A percentile compares a stretch with the other conserved stretches of the same genome.
Evolutionary conservation across 2,113 vertebrate genomes (phyloP).

Genomic region (Nothocercus julius): DNA sequence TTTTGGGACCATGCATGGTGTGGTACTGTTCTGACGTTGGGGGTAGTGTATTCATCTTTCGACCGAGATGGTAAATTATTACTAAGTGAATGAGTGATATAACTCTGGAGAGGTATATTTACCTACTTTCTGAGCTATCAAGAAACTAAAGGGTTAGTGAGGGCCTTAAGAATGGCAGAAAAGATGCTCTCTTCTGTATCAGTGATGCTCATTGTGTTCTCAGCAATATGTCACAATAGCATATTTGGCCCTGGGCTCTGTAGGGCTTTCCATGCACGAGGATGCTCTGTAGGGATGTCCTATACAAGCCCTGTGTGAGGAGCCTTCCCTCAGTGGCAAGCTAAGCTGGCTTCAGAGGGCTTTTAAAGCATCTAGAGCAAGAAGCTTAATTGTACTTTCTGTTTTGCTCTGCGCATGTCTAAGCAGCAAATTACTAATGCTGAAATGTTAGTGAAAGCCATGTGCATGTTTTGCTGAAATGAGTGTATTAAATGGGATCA

Average conservation of each 20-base stretch:
- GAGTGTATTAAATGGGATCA: neutral
- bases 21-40: neutral
- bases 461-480: neutral
- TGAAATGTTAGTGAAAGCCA: neutral
- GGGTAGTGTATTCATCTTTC: neutral
- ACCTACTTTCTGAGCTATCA: neutral
- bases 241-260: rapidly evolving
- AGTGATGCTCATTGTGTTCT: neutral
- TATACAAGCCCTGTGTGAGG: too few species aligned
- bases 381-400: neutral
- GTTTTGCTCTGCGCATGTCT: neutral
- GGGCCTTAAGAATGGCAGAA: neutral
- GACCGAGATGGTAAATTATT: neutral
- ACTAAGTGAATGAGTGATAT: neutral
- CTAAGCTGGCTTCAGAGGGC: neutral
- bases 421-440: neutral
- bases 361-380: neutral
- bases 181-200: neutral
- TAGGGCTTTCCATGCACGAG: rapidly evolving
- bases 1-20: rapidly evolving
- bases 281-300: neutral
- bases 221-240: neutral
- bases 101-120: neutral
- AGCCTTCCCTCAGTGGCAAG: neutral
- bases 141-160: neutral